Evolutionary conservation across 2,888 invertebrate genomes (phyloP).

Genomic region (Eristalinus aeneus): DNA sequence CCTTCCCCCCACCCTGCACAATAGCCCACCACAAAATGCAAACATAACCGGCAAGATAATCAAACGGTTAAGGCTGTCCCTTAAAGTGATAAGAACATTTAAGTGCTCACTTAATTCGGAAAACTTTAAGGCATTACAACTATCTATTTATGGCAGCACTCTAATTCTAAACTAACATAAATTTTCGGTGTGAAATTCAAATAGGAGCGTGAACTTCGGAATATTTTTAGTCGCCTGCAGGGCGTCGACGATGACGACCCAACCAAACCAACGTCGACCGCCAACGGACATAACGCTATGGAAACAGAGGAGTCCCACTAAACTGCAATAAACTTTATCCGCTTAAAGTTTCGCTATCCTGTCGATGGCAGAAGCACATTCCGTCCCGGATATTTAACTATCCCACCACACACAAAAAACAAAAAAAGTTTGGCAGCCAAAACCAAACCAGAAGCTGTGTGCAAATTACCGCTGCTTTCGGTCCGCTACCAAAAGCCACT

Average conservation of each 20-base stretch:
- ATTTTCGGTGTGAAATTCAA: constrained; percentile 22
- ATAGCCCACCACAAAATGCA: background rate
- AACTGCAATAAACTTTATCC: constrained; percentile 46
- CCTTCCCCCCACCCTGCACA: too few relatives aligned
- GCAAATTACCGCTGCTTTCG: constrained; percentile 19
- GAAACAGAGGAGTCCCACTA: constrained; percentile 14
- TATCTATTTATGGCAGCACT: background rate
- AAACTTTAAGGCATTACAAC: background rate
- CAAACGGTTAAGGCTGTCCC: background rate
- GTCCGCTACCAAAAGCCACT: background rate
- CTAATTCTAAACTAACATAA: background rate
- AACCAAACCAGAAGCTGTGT: constrained; percentile 29
- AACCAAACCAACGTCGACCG: too few relatives aligned
- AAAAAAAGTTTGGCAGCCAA: constrained; percentile 2
- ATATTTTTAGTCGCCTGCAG: constrained; percentile 8
- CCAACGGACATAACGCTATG: constrained; percentile 7
- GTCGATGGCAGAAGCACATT: constrained; percentile 35
- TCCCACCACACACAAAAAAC: constrained; percentile 13
- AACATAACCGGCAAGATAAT: background rate
- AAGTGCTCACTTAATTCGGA: background rate
- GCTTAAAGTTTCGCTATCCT: constrained; percentile 37
- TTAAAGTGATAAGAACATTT: background rate
- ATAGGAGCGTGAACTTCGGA: constrained; percentile 10
- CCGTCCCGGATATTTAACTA: constrained; percentile 21
- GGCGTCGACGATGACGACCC: background rate